Percentiles rank a stretch among this genome's conserved stretches.
Conservation (phyloP, 1,140 invertebrate species). For the Zeugodacus cucurbitae region DNA sequence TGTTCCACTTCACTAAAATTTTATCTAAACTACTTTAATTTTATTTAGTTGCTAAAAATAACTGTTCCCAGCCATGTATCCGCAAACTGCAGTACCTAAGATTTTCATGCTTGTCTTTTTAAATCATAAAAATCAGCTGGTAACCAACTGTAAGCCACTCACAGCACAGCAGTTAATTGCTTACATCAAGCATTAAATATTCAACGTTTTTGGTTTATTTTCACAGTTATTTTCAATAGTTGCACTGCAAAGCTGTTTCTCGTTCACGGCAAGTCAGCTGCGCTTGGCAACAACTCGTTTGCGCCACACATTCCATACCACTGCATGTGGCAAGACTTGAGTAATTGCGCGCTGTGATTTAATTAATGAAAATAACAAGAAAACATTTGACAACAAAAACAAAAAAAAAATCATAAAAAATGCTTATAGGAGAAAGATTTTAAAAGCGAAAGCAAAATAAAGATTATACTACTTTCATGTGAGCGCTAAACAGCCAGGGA, state of each 20-base stretch:
- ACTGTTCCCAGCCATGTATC: neutral
- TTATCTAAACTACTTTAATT: neutral
- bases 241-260: neutral
- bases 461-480: neutral
- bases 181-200: neutral
- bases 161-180: neutral
- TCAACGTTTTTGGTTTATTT: neutral
- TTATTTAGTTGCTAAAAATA: neutral
- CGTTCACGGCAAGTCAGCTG: neutral
- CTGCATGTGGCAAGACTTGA: neutral
- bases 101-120: neutral
- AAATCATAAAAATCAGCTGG: neutral
- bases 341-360: neutral
- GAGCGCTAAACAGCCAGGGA: neutral
- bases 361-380: neutral
- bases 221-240: neutral
- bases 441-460: neutral
- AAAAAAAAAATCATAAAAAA: neutral
- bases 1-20: neutral
- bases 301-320: neutral
- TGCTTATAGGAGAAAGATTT: neutral
- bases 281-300: neutral
- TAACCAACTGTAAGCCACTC: neutral
- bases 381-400: neutral
- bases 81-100: too few species aligned